A percentile compares a stretch with the other conserved stretches of the same genome.
Conservation (phyloP, 2,113 vertebrate species). For the Coryphaenoides rupestris region DNA sequence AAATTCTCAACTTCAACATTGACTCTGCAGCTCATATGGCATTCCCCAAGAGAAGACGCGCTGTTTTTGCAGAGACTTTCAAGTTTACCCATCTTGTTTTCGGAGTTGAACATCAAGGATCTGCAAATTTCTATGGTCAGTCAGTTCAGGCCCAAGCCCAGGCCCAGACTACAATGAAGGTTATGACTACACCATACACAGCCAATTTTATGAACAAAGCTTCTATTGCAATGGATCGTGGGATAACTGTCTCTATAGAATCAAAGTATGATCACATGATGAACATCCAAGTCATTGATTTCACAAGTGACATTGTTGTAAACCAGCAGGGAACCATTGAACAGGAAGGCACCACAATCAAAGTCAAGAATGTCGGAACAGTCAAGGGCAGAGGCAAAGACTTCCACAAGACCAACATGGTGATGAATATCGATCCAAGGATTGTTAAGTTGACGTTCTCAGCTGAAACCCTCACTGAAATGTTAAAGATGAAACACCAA, state of each 20-base stretch:
- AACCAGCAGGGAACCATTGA: conserved; percentile 68
- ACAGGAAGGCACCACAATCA: conserved; percentile 63
- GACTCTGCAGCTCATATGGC: conserved; percentile 74
- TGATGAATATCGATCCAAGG: conserved; percentile 67
- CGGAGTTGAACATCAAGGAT: conserved; percentile 73
- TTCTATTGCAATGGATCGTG: conserved; percentile 71
- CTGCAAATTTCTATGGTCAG: conserved; percentile 67
- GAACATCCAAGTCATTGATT: conserved; percentile 63
- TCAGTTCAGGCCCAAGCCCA: conserved; percentile 71
- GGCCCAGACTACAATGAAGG: conserved; percentile 72
- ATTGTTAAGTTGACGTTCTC: conserved; percentile 61
- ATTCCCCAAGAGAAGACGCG: conserved; percentile 67
- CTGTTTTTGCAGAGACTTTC: conserved; percentile 76
- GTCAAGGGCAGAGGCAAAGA: conserved; percentile 75
- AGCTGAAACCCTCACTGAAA: conserved; percentile 72
- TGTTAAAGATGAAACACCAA: conserved; percentile 77
- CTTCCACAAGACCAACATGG: conserved; percentile 71
- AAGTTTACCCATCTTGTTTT: conserved; percentile 73
- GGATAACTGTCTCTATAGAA: conserved; percentile 72
- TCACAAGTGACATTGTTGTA: conserved; percentile 73
- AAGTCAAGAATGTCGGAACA: conserved; percentile 67
- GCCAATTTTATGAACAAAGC: conserved; percentile 69
- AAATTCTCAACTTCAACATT: conserved; percentile 78
- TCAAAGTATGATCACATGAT: conserved; percentile 78
- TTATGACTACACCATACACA: conserved; percentile 68